phyloP scores from a whole-genome alignment of 92 coral and sea anemone species.

The Porites evermanni region DNA sequence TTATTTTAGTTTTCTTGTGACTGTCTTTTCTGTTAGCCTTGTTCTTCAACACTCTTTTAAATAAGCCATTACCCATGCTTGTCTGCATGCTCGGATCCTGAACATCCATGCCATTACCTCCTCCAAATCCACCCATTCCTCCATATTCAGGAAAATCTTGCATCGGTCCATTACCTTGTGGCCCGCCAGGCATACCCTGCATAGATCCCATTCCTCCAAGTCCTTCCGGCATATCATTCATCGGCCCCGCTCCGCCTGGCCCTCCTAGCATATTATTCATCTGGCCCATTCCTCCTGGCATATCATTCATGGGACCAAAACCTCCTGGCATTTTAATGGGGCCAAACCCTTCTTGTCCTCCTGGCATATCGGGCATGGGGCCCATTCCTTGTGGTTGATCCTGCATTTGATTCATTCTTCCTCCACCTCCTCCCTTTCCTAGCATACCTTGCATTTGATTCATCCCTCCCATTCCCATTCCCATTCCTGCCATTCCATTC shows the following conservation, averaged over 20 bases:
- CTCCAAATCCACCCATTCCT: conserved; percentile 1
- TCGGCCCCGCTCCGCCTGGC: conserved; percentile 3
- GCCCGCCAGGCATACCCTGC: conserved; percentile 15
- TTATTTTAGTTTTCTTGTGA: conserved; percentile 30
- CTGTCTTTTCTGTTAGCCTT: conserved; percentile 1
- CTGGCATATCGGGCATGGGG: background rate
- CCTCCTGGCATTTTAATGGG: background rate
- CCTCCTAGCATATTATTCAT: conserved; percentile 26
- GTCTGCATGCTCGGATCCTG: conserved; percentile 23
- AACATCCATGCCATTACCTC: conserved; percentile 12
- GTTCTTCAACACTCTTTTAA: conserved; percentile 20
- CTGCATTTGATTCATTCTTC: conserved; percentile 11
- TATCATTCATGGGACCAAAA: conserved; percentile 12
- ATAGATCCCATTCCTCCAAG: conserved; percentile 3
- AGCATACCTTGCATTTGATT: conserved; percentile 44
- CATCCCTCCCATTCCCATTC: conserved; percentile 45
- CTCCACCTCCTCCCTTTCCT: conserved; percentile 40
- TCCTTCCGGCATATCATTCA: conserved; percentile 27
- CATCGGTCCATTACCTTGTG: background rate
- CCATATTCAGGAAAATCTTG: background rate
- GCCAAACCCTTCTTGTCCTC: too few relatives aligned
- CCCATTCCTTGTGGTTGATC: background rate
- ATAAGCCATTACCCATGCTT: conserved; percentile 12
- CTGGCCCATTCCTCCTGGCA: conserved; percentile 7
- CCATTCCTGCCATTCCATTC: conserved; percentile 30